phyloP scores from a whole-genome alignment of 2,113 vertebrate species.

The Lepus americanus region DNA sequence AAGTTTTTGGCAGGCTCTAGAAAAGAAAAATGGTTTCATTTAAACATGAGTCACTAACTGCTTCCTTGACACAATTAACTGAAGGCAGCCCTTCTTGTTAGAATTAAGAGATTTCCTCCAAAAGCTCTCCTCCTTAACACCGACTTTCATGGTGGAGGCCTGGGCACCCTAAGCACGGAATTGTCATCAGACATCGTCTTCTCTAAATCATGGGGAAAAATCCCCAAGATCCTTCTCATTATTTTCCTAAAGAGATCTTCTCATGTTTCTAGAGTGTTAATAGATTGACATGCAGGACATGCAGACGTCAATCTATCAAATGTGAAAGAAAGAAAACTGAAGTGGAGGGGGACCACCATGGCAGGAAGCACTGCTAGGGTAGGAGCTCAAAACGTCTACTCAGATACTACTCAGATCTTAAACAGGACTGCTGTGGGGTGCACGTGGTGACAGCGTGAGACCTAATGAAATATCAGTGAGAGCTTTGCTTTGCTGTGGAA shows the following conservation, averaged over 20 bases:
- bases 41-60: conserved; percentile 74
- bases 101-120: conserved; percentile 78
- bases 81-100: conserved; percentile 64
- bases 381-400: neutral
- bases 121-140: conserved; percentile 49
- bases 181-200: neutral
- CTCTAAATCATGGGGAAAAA: neutral
- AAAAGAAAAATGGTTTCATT: conserved; percentile 77
- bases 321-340: neutral
- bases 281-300: conserved; percentile 17
- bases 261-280: conserved; percentile 28
- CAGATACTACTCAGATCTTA: neutral
- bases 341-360: neutral
- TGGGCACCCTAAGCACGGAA: neutral
- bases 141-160: conserved; percentile 10
- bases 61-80: conserved; percentile 69
- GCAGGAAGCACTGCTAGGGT: neutral
- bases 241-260: conserved; percentile 36
- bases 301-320: conserved; percentile 17
- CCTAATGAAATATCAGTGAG: neutral
- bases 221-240: neutral
- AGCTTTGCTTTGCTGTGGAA: neutral
- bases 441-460: rapidly evolving
- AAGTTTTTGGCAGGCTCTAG: conserved; percentile 74
- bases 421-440: rapidly evolving